Percentiles rank a stretch among this genome's conserved stretches.
Evolutionary conservation across 2,797 vertebrate genomes (phyloP).

Genomic region (Paratrypauchen microcephalus): DNA sequence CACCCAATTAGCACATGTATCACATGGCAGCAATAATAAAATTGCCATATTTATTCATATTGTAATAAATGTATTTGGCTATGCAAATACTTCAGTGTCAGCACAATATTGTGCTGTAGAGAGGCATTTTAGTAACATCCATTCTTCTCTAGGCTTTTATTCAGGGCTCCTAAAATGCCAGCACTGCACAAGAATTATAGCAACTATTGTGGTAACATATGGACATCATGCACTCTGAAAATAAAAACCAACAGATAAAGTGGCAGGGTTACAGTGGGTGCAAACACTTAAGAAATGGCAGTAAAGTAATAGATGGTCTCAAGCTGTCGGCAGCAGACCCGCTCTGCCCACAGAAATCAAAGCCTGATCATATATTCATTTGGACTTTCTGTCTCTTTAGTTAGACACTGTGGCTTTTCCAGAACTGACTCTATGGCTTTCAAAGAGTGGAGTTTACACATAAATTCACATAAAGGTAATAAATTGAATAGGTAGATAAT

Average conservation of each 20-base stretch:
- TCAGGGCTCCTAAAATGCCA: conserved; percentile 87
- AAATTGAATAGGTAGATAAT: conserved; percentile 65
- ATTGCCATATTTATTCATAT: conserved; percentile 94
- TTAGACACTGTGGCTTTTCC: conserved; percentile 9
- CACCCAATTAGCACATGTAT: conserved; percentile 76
- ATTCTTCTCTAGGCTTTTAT: conserved; percentile 78
- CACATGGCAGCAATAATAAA: conserved; percentile 87
- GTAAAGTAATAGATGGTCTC: conserved; percentile 82
- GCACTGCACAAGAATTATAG: conserved; percentile 92
- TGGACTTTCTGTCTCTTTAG: conserved; percentile 39
- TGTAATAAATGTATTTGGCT: conserved; percentile 88
- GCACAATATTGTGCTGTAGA: conserved; percentile 83
- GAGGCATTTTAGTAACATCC: conserved; percentile 84
- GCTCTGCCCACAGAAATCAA: conserved; percentile 66
- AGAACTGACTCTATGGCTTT: conserved; percentile 37
- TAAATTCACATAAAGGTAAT: conserved; percentile 68
- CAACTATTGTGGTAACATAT: conserved; percentile 94
- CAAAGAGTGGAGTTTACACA: conserved; percentile 39
- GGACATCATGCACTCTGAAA: conserved; percentile 90
- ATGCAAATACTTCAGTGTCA: conserved; percentile 93
- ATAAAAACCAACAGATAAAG: conserved; percentile 95
- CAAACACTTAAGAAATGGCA: conserved; percentile 93
- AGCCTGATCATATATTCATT: conserved; percentile 75
- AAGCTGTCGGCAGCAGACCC: conserved; percentile 50
- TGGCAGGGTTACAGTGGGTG: conserved; percentile 86